Conservation (phyloP, 92 coral and sea anemone species). For the Phenganax subtilis region DNA sequence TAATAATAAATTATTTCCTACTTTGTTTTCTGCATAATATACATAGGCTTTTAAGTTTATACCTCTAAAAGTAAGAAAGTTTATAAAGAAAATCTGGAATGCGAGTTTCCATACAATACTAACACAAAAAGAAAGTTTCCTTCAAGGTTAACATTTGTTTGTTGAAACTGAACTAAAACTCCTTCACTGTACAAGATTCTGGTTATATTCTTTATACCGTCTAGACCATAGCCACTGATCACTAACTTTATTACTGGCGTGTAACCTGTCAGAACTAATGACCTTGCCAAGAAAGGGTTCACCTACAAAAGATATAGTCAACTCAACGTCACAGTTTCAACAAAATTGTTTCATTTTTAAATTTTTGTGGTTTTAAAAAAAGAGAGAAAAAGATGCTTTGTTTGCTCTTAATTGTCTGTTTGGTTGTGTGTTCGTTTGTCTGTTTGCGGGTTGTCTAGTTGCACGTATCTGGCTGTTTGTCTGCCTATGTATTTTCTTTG, state of each 20-base stretch:
- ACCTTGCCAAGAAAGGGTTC: constrained; percentile 16
- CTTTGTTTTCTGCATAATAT: no score
- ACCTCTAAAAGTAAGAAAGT: not conserved
- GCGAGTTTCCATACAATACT: not conserved
- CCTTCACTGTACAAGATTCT: constrained; percentile 13
- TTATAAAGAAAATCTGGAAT: not conserved
- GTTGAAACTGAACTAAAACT: constrained; percentile 25
- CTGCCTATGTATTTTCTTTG: no score
- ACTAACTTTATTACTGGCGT: constrained; percentile 21
- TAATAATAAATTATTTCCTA: no score
- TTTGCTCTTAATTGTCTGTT: no score
- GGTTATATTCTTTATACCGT: not conserved
- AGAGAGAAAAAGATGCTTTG: no score
- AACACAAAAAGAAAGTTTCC: constrained; percentile 17
- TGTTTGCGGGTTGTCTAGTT: no score
- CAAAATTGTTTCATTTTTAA: not conserved
- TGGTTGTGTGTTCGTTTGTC: no score
- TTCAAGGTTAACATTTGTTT: not conserved
- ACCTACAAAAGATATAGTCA: not conserved
- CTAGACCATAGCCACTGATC: constrained; percentile 29
- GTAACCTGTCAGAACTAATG: constrained; percentile 30
- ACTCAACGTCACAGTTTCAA: not conserved
- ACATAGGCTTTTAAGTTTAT: no score
- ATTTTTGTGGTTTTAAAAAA: no score
- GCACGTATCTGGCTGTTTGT: no score